Base-by-base conservation (phyloP, 2,888 invertebrate species). In the Nezara viridula region DNA sequence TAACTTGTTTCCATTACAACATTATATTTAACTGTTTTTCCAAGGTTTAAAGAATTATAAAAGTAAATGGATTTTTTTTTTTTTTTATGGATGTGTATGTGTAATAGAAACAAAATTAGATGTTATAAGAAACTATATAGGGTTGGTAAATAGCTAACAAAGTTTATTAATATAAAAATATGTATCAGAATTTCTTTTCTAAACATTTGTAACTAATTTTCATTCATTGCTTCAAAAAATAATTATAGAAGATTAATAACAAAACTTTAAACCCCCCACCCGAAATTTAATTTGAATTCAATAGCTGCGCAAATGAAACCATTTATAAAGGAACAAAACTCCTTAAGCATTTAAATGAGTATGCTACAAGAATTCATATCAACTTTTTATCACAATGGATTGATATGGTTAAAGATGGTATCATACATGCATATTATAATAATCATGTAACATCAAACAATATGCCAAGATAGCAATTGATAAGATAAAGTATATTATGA, bases 311-410 rank as follows among this genome's bases (percentile, higher is more conserved):
- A 81, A 40, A 52, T 81, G 37, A 44, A 24, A 52, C 85, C 85
- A 85, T 50, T 88, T 40, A 85, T 77, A 85, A 88, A 77, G 47
- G 81, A 40, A 4, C 47, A 52, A n/a, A 77, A 32, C 50, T 21
- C n/a, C 88, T 27, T 49, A 32, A 88, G 47, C 32, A 66, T 55
- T 55, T 60, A 16, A 60, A 88, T 60, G 81, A 81, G 81, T 44
- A 81, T 44, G 44, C 44, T 14, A 81, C n/a, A 81, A 47, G 44
- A 81, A 24, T 81, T 32, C 44, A 88, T 24, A 73, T 88, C 1
- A 32, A 50, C 40, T 32, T 32, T 10, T 49, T 24, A 44, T 4
- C 16, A 19, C 14, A 19, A 66, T 6, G 66, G 7, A 32, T 37
- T 73, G 0, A 37, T 73, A 3, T 19, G 37, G 66, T 73, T 60